These are phyloP conservation scores for Nebria ingens DNA, from an alignment of 1,140 invertebrate species.

Conservation along the genomic window DNA sequence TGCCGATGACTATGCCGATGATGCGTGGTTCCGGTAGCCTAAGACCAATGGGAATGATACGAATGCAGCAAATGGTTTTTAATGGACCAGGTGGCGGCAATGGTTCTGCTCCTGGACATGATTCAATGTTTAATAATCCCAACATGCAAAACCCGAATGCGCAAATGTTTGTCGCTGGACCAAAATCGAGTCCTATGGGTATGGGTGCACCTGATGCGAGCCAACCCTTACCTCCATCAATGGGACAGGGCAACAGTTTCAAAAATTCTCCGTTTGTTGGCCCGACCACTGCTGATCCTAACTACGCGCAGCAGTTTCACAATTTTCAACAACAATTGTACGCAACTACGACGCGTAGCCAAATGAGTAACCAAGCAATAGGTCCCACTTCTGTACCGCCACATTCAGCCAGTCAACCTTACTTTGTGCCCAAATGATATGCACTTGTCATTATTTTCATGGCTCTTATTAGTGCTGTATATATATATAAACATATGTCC, in stretches of 20 bases:
- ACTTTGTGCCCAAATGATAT: constrained; percentile 30
- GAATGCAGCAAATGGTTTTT: constrained; percentile 47
- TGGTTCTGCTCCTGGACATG: constrained; percentile 39
- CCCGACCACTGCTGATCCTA: constrained; percentile 75
- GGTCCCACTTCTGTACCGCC: constrained; percentile 25
- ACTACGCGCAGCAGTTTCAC: constrained; percentile 89
- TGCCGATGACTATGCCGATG: constrained; percentile 36
- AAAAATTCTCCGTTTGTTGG: constrained; percentile 73
- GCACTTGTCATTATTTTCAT: not conserved
- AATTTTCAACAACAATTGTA: constrained; percentile 92
- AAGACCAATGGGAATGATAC: constrained; percentile 39
- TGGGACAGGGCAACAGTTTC: constrained; percentile 63
- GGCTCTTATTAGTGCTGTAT: not conserved
- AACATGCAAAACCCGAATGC: constrained; percentile 36
- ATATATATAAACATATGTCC: too few relatives aligned
- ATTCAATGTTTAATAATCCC: constrained; percentile 29
- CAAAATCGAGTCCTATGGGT: constrained; percentile 42
- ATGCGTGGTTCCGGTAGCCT: constrained; percentile 35
- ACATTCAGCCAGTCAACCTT: constrained; percentile 30
- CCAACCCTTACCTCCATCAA: constrained; percentile 67
- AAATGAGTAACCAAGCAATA: constrained; percentile 35
- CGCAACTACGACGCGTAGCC: constrained; percentile 72
- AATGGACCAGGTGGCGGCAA: constrained; percentile 36
- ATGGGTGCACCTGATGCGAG: constrained; percentile 48
- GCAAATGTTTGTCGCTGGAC: constrained; percentile 42